Evolutionary conservation across 2,797 vertebrate species (phyloP).

Genomic region (Cirrhinus molitorella): DNA sequence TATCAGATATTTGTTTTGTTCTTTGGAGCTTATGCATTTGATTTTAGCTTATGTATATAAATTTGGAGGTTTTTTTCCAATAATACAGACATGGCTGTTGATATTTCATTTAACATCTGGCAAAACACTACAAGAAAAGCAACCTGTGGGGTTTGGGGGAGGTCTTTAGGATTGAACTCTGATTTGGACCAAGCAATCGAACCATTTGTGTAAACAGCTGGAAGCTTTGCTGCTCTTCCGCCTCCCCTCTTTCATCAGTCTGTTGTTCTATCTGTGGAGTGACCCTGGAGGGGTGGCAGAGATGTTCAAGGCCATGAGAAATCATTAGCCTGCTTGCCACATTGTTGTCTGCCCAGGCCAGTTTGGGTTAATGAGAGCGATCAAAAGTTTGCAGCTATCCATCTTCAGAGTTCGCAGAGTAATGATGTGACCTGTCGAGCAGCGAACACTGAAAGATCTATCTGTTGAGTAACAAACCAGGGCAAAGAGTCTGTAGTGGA

Average conservation of each 20-base stretch:
- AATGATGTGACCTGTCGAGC: constrained; percentile 11
- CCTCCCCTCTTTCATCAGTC: constrained; percentile 16
- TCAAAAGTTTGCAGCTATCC: constrained; percentile 40
- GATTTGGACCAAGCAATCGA: background rate
- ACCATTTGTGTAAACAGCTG: constrained; percentile 28
- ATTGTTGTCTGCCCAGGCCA: constrained; percentile 6
- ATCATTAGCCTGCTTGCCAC: constrained; percentile 31
- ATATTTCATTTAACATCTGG: background rate
- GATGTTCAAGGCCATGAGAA: constrained; percentile 28
- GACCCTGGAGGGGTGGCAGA: constrained; percentile 6
- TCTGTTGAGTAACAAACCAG: constrained; percentile 15
- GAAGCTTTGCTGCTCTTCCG: background rate
- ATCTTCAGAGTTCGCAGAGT: constrained; percentile 43
- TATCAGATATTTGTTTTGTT: background rate
- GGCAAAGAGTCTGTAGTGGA: constrained; percentile 8
- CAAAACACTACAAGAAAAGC: background rate
- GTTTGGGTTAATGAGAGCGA: constrained; percentile 30
- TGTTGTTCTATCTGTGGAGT: constrained; percentile 6
- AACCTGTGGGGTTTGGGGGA: background rate
- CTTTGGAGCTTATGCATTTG: background rate
- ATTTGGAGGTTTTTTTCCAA: background rate
- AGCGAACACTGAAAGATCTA: background rate
- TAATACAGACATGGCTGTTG: background rate
- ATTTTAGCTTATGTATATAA: too few species aligned
- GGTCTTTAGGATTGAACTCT: constrained; percentile 5